Base-by-base conservation (phyloP, 2,113 vertebrate species). In the Planiliza haematocheilus region DNA sequence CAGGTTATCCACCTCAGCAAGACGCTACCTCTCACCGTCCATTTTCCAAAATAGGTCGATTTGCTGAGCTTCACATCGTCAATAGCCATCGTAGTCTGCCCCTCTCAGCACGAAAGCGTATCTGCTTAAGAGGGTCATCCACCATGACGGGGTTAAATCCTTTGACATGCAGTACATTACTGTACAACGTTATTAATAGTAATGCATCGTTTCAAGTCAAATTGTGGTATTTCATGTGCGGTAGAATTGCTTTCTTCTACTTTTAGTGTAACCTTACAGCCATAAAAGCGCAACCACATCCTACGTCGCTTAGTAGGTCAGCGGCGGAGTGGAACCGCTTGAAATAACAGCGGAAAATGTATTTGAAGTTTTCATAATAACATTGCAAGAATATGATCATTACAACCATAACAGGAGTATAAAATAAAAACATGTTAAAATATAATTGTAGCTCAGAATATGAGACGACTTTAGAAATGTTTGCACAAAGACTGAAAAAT, bases 1-100 rank as follows among this genome's bases (percentile, higher is more conserved):
- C 88, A 77, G 77, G 88, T 91, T 89, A 84, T 90, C 85, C 55
- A 59, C 73, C 70, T 79, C 84, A 75, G 68, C 59, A 76, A 69
- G 57, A 34, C 42, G 63, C 37, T 57, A 53, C 62, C 41, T 62
- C 73, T 85, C 42, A 68, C 73, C 41, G 79, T 75, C 84, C 67
- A 34, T 85, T 88, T 86, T 88, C 83, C 75, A 85, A 86, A 87
- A 88, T 68, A 83, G 86, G 65, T 87, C 50, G 8, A 83, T 91
- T 86, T 83, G 77, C 62, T 79, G 79, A 69, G 58, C 78, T 66
- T 77, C 53, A 42, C 39, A 70, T 63, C 65, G 60, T 82, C 83
- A 65, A 63, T 66, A 75, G 76, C 63, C 18, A 41, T 45, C 52
- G 21, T 42, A 11, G 38, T 37, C 11, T 11, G 14, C 21, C 46